Evolutionary conservation across 2,797 vertebrate genomes (phyloP).

Genomic region (Dipus sagitta): DNA sequence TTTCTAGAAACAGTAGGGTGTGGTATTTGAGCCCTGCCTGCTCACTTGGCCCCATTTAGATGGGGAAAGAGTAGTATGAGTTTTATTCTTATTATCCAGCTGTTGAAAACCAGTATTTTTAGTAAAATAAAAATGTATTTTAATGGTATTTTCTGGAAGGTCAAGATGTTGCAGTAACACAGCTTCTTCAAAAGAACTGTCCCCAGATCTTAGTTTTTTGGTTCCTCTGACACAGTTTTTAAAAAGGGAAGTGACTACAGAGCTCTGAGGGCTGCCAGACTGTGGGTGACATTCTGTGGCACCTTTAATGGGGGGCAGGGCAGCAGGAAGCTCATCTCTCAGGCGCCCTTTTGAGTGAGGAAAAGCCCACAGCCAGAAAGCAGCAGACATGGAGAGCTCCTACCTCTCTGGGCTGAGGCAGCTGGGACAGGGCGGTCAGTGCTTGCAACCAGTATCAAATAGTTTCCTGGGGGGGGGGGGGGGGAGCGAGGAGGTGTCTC

Average conservation of each 20-base stretch:
- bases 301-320: rapidly evolving
- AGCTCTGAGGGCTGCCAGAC: not conserved
- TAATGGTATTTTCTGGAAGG: constrained; percentile 19
- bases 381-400: not conserved
- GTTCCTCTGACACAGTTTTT: not conserved
- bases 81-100: not conserved
- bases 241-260: not conserved
- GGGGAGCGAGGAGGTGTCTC: no score
- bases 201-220: constrained; percentile 13
- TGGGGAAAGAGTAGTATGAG: not conserved
- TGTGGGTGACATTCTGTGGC: not conserved
- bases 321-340: not conserved
- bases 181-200: not conserved
- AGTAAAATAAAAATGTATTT: not conserved
- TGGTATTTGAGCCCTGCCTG: not conserved
- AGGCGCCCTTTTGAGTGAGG: not conserved
- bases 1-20: not conserved
- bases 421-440: not conserved
- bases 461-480: no score
- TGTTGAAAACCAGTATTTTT: not conserved
- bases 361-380: not conserved
- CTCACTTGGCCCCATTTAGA: not conserved
- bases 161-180: not conserved
- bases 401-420: no score
- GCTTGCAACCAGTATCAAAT: no score